Evolutionary conservation across 2,797 vertebrate genomes (phyloP), one percentile per base, ranked within the genome.

Genomic region (Ctenopoma multispine): DNA sequence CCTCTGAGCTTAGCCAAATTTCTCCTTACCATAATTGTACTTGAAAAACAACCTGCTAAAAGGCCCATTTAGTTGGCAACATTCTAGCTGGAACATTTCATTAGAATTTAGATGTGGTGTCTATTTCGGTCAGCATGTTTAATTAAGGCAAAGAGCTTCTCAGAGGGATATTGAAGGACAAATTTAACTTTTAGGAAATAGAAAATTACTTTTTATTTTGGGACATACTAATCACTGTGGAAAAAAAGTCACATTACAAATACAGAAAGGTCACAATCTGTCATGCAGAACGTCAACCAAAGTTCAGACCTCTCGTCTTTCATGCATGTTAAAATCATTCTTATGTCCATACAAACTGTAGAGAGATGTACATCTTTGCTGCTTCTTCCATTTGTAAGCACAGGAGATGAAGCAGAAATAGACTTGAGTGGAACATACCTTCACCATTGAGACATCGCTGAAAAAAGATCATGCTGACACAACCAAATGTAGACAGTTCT

Each of bases 31-130:
- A 60, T 69, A 68, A 80, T 84, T 79, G 36, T 71, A n/a, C 47
- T 75, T 57, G 63, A 67, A 70, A 77, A 85, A 83, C 18, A 75
- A 77, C 51, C 31, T 50, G 63, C 49, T 67, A 43, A 76, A 76
- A 75, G 31, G 27, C 20, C 34, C 5, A 44, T 82, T 75, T 46
- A 18, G 41, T 69, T 41, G 47, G 66, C 65, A 46, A 31, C 20
- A 59, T 47, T 72, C 29, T 24, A 61, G 54, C 31, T 43, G 21
- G 60, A 67, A 51, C 48, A 55, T 70, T 76, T 75, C n/a, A 68
- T 76, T 69, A 34, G 36, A 70, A 43, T 69, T 77, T n/a, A 59
- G 23, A 73, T 20, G 70, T 41, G 21, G 68, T 21, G 51, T n/a
- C 23, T 66, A 21, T 51, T 75, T 60, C 48, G 1, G 54, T 80